Evolutionary conservation across 2,888 invertebrate species (phyloP).

Genomic region (Acleris cristana): DNA sequence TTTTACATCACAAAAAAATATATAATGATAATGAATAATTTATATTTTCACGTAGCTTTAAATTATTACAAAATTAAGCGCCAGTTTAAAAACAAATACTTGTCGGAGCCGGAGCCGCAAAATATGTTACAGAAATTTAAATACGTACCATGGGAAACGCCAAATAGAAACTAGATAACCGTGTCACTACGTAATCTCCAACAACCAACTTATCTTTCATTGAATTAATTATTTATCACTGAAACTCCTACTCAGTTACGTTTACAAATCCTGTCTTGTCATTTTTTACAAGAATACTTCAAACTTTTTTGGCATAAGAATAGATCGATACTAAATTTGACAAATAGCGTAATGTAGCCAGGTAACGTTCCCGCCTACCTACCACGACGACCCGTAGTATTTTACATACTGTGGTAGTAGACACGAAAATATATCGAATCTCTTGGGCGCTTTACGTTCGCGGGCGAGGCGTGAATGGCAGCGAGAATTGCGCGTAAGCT

Average conservation of each 20-base stretch:
- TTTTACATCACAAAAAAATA: not conserved
- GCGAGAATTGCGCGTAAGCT: no score
- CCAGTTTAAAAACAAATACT: no score
- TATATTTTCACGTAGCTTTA: no score
- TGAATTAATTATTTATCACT: slow-evolving; percentile 4
- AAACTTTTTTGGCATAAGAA: not conserved
- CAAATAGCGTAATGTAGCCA: no score
- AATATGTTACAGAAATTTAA: not conserved
- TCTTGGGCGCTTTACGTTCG: no score
- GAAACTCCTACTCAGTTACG: not conserved
- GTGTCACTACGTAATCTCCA: slow-evolving; percentile 9
- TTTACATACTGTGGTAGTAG: no score
- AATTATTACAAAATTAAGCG: no score
- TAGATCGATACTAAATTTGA: not conserved
- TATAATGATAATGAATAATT: no score
- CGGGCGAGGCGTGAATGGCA: no score
- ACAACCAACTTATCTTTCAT: slow-evolving; percentile 5
- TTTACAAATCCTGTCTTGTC: not conserved
- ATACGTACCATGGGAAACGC: not conserved
- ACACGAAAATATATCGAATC: no score
- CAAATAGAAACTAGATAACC: not conserved
- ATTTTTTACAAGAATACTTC: not conserved
- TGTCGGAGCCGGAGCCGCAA: not conserved
- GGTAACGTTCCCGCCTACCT: no score
- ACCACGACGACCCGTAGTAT: no score